Conservation (phyloP, 2,888 invertebrate genomes). For the Trissoscelio sp. region DNA sequence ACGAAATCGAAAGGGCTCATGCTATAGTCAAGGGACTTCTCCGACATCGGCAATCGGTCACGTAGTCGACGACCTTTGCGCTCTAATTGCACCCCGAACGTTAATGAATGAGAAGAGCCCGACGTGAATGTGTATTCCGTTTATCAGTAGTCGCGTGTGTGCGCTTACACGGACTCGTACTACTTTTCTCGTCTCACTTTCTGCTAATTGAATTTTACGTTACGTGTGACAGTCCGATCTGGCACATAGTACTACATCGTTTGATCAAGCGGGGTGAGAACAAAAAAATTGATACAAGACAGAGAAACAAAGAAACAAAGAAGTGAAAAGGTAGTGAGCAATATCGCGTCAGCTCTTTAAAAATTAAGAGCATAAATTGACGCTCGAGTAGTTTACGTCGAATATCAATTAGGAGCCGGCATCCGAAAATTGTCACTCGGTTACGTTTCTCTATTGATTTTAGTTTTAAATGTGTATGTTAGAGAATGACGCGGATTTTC, state of each 20-base stretch:
- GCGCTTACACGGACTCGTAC: conserved; percentile 31
- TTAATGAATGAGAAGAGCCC: conserved; percentile 60
- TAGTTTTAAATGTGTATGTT: conserved; percentile 4
- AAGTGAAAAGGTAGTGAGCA: conserved; percentile 11
- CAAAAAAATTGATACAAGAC: not conserved
- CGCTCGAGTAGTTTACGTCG: conserved; percentile 14
- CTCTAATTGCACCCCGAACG: conserved; percentile 66
- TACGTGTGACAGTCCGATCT: conserved; percentile 18
- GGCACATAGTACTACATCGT: conserved; percentile 3
- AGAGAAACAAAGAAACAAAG: not conserved
- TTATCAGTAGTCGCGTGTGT: conserved; percentile 17
- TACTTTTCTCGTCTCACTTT: conserved; percentile 46
- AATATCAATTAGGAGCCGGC: conserved; percentile 38
- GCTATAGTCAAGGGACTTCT: not conserved
- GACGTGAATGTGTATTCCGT: conserved; percentile 32
- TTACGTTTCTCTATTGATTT: conserved; percentile 48
- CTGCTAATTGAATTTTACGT: conserved; percentile 55
- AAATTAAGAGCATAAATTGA: conserved; percentile 27
- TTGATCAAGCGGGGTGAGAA: not conserved
- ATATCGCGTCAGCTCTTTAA: conserved; percentile 31
- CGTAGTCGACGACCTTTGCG: conserved; percentile 64
- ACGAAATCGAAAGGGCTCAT: conserved; percentile 5
- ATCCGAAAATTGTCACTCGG: conserved; percentile 19
- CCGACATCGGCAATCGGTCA: conserved; percentile 34
- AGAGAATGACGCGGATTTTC: conserved; percentile 7